These are phyloP conservation scores for Loxodonta africana DNA, from an alignment of 2,113 vertebrate genomes.

Conservation along the genomic window DNA sequence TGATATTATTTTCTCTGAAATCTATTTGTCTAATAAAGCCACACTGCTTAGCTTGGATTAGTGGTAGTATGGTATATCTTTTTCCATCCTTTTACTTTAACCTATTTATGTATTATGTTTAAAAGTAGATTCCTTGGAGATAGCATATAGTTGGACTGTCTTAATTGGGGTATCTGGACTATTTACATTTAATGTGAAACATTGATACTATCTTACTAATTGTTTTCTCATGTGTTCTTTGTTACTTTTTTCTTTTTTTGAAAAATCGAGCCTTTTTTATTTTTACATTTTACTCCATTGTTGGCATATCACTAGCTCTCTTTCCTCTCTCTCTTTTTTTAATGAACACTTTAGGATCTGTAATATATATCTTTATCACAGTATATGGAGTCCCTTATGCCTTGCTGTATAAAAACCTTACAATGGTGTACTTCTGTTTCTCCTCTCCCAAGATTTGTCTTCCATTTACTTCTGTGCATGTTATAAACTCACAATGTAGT, in stretches of 20 bases:
- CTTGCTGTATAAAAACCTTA: neutral
- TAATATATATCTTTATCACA: neutral
- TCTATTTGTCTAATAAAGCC: neutral
- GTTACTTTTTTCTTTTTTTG: neutral
- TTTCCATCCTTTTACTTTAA: neutral
- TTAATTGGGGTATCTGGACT: neutral
- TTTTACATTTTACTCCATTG: neutral
- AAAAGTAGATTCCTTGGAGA: neutral
- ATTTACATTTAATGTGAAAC: neutral
- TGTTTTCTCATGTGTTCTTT: neutral
- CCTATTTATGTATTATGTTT: no score
- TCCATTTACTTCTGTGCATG: neutral
- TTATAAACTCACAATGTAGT: neutral
- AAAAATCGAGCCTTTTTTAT: neutral
- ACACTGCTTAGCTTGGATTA: neutral
- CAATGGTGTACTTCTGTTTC: neutral
- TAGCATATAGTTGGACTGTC: neutral
- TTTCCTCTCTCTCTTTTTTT: neutral
- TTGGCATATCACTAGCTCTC: neutral
- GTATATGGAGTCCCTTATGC: neutral
- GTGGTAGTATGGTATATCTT: neutral
- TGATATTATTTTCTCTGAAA: no score
- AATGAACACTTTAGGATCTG: neutral
- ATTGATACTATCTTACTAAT: neutral
- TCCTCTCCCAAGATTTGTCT: neutral